Base-by-base conservation (phyloP, 64 coral and sea anemone genomes). In the Montipora sp. region DNA sequence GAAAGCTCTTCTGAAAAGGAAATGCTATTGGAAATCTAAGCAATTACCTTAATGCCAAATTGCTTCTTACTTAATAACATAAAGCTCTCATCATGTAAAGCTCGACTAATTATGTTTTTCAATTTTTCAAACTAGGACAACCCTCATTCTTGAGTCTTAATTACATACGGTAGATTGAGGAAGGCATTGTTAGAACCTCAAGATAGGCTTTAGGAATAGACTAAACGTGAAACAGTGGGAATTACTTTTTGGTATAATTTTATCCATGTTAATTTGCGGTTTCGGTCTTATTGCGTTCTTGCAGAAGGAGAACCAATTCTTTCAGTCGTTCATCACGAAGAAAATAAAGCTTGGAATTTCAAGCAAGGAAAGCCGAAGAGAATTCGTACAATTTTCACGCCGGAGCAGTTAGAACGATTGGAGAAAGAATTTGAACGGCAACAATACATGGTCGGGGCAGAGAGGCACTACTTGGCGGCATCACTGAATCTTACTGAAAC, bases 401-500 rank as follows among this genome's bases (percentile, higher is more conserved):
- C 91, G 14, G 91, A 93, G 48, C 91, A 93, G 79, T 77, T 93
- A 2, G 91, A 93, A 60, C 75, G 91, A 88, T 15, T 93, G 7
- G 91, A 93, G 50, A 93, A 93, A 47, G 91, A 93, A 50, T 93
- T 93, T 60, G 91, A 93, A n/a, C 45, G 91, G 19, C 91, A 93
- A 44, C 91, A 93, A 57, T 93, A 93, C 48, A 93, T 93, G 91
- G 91, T 93, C 15, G 91, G 91, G 9, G 91, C 91, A 1, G 91
- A 93, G n/a, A 51, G 91, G 59, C 91, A 93, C 53, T 93, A 88
- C 20, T 84, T 93, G 0, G 91, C 91, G 11, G 91, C 91, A 12
- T 93, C 91, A n/a, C 84, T 93, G 1, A 93, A 93, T 88, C 63
- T 93, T 3, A 93, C 91, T 47, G 91, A 93, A 93, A 93, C 91